Evolutionary conservation across 2,797 vertebrate genomes (phyloP).

Genomic region (Toxotes lorentzi): DNA sequence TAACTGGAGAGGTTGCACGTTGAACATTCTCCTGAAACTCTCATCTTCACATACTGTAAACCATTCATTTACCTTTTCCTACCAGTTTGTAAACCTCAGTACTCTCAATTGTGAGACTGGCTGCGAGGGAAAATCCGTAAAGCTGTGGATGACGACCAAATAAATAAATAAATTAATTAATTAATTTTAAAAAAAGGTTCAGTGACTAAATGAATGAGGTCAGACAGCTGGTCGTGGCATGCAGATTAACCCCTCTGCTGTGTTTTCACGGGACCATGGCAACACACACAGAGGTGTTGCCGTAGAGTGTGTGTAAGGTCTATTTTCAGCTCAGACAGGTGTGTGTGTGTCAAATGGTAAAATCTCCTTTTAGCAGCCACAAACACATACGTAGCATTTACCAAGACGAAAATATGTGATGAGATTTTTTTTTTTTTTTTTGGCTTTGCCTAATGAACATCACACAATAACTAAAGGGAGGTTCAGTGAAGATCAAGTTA

Average conservation of each 20-base stretch:
- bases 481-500: too few species aligned
- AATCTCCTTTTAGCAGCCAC: not conserved
- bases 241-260: slow-evolving; percentile 22
- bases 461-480: too few species aligned
- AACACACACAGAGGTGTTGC: slow-evolving; percentile 12
- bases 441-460: too few species aligned
- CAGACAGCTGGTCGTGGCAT: slow-evolving; percentile 24
- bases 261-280: slow-evolving; percentile 42
- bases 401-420: not conserved
- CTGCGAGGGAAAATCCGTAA: slow-evolving; percentile 24
- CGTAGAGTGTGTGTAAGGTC: slow-evolving; percentile 14
- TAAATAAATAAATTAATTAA: too few species aligned
- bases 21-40: not conserved
- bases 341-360: not conserved
- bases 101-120: not conserved
- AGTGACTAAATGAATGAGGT: not conserved
- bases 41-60: not conserved
- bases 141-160: not conserved
- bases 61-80: not conserved
- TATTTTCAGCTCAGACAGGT: slow-evolving; percentile 53
- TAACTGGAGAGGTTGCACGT: not conserved
- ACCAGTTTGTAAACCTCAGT: not conserved
- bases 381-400: slow-evolving; percentile 2
- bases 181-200: not conserved
- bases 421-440: not conserved